Base-by-base conservation (phyloP, 2,888 invertebrate species). In the Phengaris alcon region DNA sequence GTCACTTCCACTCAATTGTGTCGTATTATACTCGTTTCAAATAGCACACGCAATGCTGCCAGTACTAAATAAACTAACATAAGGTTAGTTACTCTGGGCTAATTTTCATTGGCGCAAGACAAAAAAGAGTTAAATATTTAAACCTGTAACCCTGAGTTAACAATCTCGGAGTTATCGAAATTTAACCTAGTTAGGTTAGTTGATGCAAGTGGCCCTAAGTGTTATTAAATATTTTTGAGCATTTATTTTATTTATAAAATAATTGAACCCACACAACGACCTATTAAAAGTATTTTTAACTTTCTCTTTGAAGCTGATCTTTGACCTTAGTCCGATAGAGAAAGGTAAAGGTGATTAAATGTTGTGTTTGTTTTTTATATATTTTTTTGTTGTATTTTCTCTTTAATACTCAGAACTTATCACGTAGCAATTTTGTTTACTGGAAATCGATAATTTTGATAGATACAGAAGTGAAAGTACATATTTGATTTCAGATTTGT, bases 181-280 rank as follows among this genome's bases (percentile, higher is more conserved):
- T 22, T 22, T 22, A 22, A 22, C 22, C 22, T 22, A 22, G 22
- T 22, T 22, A 0, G n/a, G n/a, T n/a, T n/a, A n/a, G n/a, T 22
- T 22, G 22, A 1, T 22, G 22, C 22, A 22, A 22, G 22, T 22
- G 22, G 22, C 22, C 12, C 8, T 64, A 35, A 5, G 35, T 64
- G 59, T 64, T 10, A 64, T 44, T 64, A 64, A 64, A 64, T 64
- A 44, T 59, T 59, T 59, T 59, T 22, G 22, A 64, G 15, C 5
- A 12, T 64, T 35, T 6, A 22, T 35, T 64, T 64, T 35, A 35
- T 12, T 64, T 35, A 64, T 10, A 10, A 35, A 12, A n/a, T n/a
- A n/a, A n/a, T n/a, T n/a, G n/a, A n/a, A n/a, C 64, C 64, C 35
- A 64, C 64, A 35, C 64, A 64, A 64, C 12, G 35, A 64, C 64